Base-by-base conservation (phyloP, 2,888 invertebrate species). In the Idaea dimidiata region DNA sequence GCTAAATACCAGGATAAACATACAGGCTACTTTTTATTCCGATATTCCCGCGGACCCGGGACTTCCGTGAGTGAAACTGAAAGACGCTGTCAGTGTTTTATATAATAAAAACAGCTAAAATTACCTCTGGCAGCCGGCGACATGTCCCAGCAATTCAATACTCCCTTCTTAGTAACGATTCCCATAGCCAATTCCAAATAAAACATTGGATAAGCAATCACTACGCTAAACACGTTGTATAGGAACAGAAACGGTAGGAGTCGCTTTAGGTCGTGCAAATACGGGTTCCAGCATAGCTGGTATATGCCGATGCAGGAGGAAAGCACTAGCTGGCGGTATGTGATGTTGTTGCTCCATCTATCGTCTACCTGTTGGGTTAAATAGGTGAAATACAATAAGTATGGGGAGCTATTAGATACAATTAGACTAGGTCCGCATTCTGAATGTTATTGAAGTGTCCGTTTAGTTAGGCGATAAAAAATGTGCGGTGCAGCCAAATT, bases 271-370 rank as follows among this genome's bases (percentile, higher is more conserved):
- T 90, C 89, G 66, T 87, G 78, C 0, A 89, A 63, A 72, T 91
- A 91, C 0, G 92, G 92, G 57, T 91, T 89, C 89, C 90, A 91
- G 85, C 89, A 91, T 0, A 91, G 67, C 70, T 92, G 92, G 17
- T 84, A 72, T 14, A 91, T 83, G 7, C 92, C 86, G 62, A 91
- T 78, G 70, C 90, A 88, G 0, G 90, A 86, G 0, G 91, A 89
- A 6, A 86, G 68, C 0, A 92, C 86, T 0, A 92, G 79, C 57
- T 91, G 90, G 0, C 88, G 84, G 72, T 92, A 92, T 54, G 74
- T 84, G 66, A 92, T 91, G 72, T 89, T 89, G 78, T 91, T 85
- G 3, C 87, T 86, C 91, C 91, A 92, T 66, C 91, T 74, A 69
- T 91, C 91, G 65, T 75, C 64, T 0, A 82, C 65, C 91, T 91